These are phyloP conservation scores for Sitodiplosis mosellana DNA, from an alignment of 1,140 invertebrate genomes.

Conservation along the genomic window DNA sequence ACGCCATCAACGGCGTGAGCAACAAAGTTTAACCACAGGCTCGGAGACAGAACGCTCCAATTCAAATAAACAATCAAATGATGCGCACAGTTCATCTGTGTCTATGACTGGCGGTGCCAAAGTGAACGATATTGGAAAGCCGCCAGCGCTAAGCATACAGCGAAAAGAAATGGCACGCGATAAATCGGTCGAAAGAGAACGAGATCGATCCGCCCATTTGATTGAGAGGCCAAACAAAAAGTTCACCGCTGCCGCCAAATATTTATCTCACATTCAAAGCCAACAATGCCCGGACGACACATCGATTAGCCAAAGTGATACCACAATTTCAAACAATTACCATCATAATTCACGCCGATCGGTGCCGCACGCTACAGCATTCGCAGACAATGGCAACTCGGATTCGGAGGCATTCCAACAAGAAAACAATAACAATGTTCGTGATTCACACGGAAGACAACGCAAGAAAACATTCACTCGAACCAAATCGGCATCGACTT, in stretches of 20 bases:
- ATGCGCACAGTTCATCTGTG: conserved; percentile 18
- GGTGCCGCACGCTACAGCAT: conserved; percentile 6
- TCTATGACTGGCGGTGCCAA: no score
- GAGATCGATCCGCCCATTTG: no score
- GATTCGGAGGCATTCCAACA: conserved; percentile 15
- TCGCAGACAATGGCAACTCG: conserved; percentile 21
- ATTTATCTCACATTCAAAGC: conserved; percentile 16
- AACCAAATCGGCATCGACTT: conserved; percentile 40
- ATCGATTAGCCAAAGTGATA: conserved; percentile 22
- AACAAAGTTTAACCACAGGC: conserved; percentile 40
- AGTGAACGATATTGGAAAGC: neutral
- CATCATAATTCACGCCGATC: conserved; percentile 11
- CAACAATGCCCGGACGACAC: conserved; percentile 17
- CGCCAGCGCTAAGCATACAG: no score
- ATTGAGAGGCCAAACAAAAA: conserved; percentile 4
- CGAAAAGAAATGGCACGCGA: conserved; percentile 2
- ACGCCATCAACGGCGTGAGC: conserved; percentile 35
- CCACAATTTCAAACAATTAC: conserved; percentile 20
- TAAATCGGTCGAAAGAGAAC: conserved; percentile 4
- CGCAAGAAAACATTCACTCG: conserved; percentile 40
- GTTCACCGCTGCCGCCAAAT: conserved; percentile 15
- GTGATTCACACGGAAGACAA: conserved; percentile 15
- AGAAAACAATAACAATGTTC: conserved; percentile 17
- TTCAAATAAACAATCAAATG: conserved; percentile 33
- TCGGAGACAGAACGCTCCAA: conserved; percentile 59